Evolutionary conservation across 2,888 invertebrate genomes (phyloP).

Genomic region (Trichogramma dendrolimi): DNA sequence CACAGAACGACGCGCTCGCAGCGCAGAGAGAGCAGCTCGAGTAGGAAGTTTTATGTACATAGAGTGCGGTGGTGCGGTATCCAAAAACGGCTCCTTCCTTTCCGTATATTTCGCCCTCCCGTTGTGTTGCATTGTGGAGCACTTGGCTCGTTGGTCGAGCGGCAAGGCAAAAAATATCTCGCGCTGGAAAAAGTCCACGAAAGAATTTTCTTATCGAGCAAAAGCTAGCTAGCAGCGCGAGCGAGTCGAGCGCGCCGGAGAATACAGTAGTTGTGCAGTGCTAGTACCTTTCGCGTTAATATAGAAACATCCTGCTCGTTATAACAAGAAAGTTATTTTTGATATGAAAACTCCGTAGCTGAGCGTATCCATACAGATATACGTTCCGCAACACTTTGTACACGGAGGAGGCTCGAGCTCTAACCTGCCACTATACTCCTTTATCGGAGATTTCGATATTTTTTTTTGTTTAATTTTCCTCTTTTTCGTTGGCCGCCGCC

Average conservation of each 20-base stretch:
- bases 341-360: slow-evolving; percentile 18
- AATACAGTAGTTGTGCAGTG: not conserved
- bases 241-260: too few species aligned
- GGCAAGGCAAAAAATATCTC: slow-evolving; percentile 13
- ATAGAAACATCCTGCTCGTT: slow-evolving; percentile 27
- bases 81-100: too few species aligned
- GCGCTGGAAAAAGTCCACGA: slow-evolving; percentile 16
- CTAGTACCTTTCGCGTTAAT: slow-evolving; percentile 9
- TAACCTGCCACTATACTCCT: slow-evolving; percentile 4
- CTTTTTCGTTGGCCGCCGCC: not conserved
- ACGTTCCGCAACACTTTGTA: too few species aligned
- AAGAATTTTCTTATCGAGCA: slow-evolving; percentile 25
- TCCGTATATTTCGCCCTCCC: too few species aligned
- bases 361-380: too few species aligned
- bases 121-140: too few species aligned
- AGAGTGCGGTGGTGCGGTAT: too few species aligned
- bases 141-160: too few species aligned
- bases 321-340: slow-evolving; percentile 20
- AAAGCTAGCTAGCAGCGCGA: too few species aligned
- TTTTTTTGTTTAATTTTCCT: slow-evolving; percentile 3
- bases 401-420: not conserved
- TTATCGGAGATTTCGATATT: slow-evolving; percentile 20
- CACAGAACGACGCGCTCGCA: not conserved
- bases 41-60: not conserved
- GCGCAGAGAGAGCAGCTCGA: not conserved